Percentiles rank a stretch among this genome's conserved stretches.
Conservation (phyloP, 2,797 vertebrate species). For the Helostoma temminkii region DNA sequence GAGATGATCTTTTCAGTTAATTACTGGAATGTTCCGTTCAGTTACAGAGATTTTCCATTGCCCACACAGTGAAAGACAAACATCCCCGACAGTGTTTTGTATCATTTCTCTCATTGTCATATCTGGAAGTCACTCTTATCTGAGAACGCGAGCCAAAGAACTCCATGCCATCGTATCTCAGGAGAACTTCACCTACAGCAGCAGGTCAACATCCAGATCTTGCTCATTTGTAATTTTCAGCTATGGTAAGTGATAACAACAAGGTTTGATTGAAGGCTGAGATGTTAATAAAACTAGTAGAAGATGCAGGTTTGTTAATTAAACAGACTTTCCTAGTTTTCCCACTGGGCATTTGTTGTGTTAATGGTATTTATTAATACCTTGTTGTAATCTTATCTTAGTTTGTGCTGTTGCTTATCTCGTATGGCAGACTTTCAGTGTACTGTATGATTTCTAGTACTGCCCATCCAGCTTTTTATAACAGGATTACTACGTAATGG, state of each 20-base stretch:
- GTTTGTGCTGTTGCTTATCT: conserved; percentile 35
- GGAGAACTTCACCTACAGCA: conserved; percentile 30
- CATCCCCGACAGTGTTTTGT: conserved; percentile 55
- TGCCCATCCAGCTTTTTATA: background rate
- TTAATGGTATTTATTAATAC: conserved; percentile 15
- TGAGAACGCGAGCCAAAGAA: conserved; percentile 17
- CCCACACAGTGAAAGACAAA: conserved; percentile 72
- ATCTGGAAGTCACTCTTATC: conserved; percentile 34
- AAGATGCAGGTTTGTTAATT: conserved; percentile 17
- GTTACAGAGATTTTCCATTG: conserved; percentile 73
- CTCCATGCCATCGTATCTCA: conserved; percentile 14
- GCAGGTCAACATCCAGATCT: conserved; percentile 46
- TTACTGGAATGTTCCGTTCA: conserved; percentile 64
- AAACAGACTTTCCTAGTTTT: conserved; percentile 15
- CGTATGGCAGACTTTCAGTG: conserved; percentile 2
- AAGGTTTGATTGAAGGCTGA: conserved; percentile 35
- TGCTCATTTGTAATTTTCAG: conserved; percentile 33
- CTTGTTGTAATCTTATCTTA: conserved; percentile 12
- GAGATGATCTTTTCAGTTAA: conserved; percentile 36
- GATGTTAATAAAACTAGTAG: conserved; percentile 5
- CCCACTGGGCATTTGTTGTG: background rate
- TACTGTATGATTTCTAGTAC: background rate
- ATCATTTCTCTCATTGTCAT: conserved; percentile 41
- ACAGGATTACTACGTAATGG: conserved; percentile 4
- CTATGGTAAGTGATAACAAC: conserved; percentile 63